These are phyloP conservation scores for Phataginus tricuspis DNA, from an alignment of 2,797 vertebrate genomes.

Conservation along the genomic window DNA sequence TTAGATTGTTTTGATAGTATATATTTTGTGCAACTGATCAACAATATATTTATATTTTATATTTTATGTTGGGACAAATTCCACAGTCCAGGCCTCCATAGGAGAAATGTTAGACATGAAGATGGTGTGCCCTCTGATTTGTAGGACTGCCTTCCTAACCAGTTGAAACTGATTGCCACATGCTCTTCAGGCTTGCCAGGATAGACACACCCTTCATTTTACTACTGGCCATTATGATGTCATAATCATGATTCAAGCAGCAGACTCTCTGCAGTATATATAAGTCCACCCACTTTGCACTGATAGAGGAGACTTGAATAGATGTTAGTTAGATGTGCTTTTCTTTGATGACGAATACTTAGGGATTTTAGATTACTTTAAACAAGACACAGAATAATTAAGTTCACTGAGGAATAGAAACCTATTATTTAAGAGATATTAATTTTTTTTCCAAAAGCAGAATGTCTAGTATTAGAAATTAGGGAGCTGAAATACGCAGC, in stretches of 20 bases:
- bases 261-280: not conserved
- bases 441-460: constrained; percentile 1
- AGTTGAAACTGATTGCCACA: not conserved
- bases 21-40: constrained; percentile 23
- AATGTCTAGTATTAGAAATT: not conserved
- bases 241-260: not conserved
- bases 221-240: not conserved
- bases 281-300: constrained; percentile 24
- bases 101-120: not conserved
- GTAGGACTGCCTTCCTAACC: not conserved
- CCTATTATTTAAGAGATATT: not conserved
- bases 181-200: not conserved
- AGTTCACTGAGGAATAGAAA: constrained; percentile 40
- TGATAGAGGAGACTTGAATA: constrained; percentile 24
- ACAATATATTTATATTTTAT: not conserved
- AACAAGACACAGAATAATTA: constrained; percentile 28
- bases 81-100: not conserved
- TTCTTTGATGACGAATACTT: constrained; percentile 46
- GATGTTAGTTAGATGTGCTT: not conserved
- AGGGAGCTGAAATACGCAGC: not conserved
- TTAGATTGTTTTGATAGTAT: not conserved
- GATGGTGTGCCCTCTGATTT: not conserved
- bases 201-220: not conserved
- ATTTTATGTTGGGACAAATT: not conserved
- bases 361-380: constrained; percentile 42